Base-by-base conservation (phyloP, 35 echinoderm and acorn worm genomes). In the Diadema setosum region DNA sequence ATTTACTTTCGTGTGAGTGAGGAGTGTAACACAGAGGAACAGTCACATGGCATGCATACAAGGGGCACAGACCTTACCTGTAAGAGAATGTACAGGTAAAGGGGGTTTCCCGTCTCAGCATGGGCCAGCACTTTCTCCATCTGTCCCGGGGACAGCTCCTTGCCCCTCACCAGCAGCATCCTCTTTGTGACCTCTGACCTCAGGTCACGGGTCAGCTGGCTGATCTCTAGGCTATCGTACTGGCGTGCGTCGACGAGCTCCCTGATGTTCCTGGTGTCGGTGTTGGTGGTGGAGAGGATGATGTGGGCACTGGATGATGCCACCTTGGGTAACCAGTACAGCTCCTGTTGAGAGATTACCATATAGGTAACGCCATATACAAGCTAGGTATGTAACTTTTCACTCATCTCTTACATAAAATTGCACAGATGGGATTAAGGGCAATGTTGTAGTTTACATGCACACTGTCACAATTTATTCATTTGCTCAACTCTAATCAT, bases 91-190 rank as follows among this genome's bases (percentile, higher is more conserved):
- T 76, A 88, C 1, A 94, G 83, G 65, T 67, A 94, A 9, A 94
- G 92, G 31, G 87, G 86, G 31, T 94, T 94, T 29, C 82, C 82
- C 0, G 92, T 90, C 58, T 90, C 81, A 15, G 65, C 33, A 32
- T 89, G 73, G 3, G 76, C 69, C 0, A 94, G 44, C 17, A 94
- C 86, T 35, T 84, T 89, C 26, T 84, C 81, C 73, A 84, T 74
- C 59, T 90, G 86, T 4, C 29, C 33, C 1, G 81, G 42, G 1
- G 92, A 89, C 46, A 94, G 44, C 67, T 94, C 92, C 37, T 94
- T 94, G 14, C 92, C 92, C 48, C 92, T 32, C 16, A 94, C 86
- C 42, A 82, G 81, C 81, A 94, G 46, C 87, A 94, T 89, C 1
- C 39, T 56, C 82, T 89, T 85, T 18, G 86, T 46, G 45, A 94